phyloP scores from a whole-genome alignment of 2,888 invertebrate species.

The Mythimna lalbum region DNA sequence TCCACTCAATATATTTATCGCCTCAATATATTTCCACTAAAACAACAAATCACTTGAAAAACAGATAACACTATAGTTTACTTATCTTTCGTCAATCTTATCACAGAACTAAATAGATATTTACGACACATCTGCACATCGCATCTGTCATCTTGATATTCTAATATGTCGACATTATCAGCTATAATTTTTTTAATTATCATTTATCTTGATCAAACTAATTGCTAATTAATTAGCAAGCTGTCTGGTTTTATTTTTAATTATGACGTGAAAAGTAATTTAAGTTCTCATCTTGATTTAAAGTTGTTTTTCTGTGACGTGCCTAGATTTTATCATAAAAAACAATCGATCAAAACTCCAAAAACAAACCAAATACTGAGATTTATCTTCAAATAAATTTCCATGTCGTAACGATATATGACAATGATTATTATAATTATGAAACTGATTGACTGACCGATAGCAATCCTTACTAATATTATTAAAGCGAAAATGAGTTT shows the following conservation, averaged over 20 bases:
- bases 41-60: no score
- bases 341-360: neutral
- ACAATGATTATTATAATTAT: neutral
- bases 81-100: no score
- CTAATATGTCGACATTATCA: neutral
- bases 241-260: neutral
- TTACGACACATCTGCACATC: no score
- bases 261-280: no score
- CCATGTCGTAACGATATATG: neutral
- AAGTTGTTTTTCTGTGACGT: neutral
- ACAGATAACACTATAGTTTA: no score
- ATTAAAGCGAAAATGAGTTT: no score
- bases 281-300: neutral
- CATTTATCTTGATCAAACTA: neutral
- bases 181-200: neutral
- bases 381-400: neutral
- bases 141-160: neutral
- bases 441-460: neutral
- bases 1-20: no score
- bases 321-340: neutral
- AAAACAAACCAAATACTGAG: neutral
- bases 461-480: no score
- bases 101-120: neutral
- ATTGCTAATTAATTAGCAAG: neutral
- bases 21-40: no score